A percentile compares a stretch with the other conserved stretches of the same genome.
These are phyloP conservation scores for Ceraclea dissimilis DNA, from an alignment of 2,888 invertebrate genomes.

Conservation along the genomic window DNA sequence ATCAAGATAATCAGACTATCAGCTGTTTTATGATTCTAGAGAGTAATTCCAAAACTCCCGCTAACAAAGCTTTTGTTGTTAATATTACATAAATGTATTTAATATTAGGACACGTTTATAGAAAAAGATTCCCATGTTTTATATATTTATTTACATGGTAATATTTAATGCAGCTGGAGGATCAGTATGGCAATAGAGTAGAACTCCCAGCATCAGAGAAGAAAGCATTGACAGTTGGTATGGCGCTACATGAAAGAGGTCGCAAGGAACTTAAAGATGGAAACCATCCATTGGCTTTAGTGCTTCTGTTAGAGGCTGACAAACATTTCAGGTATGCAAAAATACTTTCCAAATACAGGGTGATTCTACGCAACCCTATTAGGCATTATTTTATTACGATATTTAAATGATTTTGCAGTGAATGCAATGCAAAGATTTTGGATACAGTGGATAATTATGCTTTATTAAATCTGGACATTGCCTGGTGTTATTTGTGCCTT, in stretches of 20 bases:
- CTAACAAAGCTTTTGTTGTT: too few relatives aligned
- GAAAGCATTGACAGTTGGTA: conserved; percentile 62
- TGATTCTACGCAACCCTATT: not conserved
- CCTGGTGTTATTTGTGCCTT: conserved; percentile 82
- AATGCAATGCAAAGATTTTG: conserved; percentile 57
- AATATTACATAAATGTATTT: too few relatives aligned
- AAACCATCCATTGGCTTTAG: conserved; percentile 62
- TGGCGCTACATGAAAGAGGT: conserved; percentile 76
- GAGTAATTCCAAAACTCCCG: too few relatives aligned
- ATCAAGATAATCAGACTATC: too few relatives aligned
- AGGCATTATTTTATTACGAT: too few relatives aligned
- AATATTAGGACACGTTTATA: too few relatives aligned
- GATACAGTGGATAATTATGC: conserved; percentile 76
- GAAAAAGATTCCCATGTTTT: too few relatives aligned
- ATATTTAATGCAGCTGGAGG: conserved; percentile 51
- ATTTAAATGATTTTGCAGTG: conserved; percentile 37
- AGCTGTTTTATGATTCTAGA: too few relatives aligned
- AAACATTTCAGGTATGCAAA: conserved; percentile 55
- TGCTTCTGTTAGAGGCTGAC: conserved; percentile 73
- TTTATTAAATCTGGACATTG: conserved; percentile 73
- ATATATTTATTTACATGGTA: too few relatives aligned
- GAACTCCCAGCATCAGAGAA: conserved; percentile 63
- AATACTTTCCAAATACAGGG: too few relatives aligned
- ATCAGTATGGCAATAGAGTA: conserved; percentile 69
- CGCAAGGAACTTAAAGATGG: conserved; percentile 56